Conservation (phyloP, 2,888 invertebrate species). For the Diarsia mendica region DNA sequence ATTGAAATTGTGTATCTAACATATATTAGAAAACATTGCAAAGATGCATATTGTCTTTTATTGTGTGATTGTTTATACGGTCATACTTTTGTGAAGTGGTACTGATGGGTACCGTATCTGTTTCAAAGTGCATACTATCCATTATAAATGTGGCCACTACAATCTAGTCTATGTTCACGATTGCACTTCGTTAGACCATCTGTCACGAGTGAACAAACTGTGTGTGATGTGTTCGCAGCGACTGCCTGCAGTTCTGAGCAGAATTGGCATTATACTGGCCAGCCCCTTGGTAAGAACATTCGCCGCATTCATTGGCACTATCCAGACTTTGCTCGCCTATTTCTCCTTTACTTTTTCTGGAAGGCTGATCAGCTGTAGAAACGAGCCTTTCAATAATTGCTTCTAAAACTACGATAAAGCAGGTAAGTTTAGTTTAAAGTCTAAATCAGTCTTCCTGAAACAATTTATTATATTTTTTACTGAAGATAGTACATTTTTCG, state of each 20-base stretch:
- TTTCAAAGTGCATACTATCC: slow-evolving; percentile 54
- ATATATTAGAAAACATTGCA: slow-evolving; percentile 87
- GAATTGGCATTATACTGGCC: slow-evolving; percentile 98
- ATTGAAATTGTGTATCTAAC: slow-evolving; percentile 43
- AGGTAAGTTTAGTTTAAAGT: slow-evolving; percentile 49
- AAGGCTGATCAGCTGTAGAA: slow-evolving; percentile 37
- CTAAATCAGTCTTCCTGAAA: slow-evolving; percentile 45
- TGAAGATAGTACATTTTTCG: background rate
- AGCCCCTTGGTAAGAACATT: slow-evolving; percentile 97
- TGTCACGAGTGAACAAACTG: slow-evolving; percentile 89
- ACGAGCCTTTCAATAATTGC: slow-evolving; percentile 6
- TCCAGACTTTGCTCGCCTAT: slow-evolving; percentile 84
- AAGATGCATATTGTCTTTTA: slow-evolving; percentile 73
- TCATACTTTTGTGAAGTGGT: slow-evolving; percentile 29
- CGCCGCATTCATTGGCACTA: slow-evolving; percentile 88
- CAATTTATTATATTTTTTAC: background rate
- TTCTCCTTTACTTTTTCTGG: slow-evolving; percentile 72
- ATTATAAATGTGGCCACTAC: slow-evolving; percentile 82
- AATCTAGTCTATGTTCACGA: slow-evolving; percentile 87
- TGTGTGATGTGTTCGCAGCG: slow-evolving; percentile 95
- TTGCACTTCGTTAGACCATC: slow-evolving; percentile 87
- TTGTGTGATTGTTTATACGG: slow-evolving; percentile 39
- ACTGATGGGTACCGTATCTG: slow-evolving; percentile 36
- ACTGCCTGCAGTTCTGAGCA: slow-evolving; percentile 98
- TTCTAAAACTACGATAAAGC: slow-evolving; percentile 3